Evolutionary conservation across 2,113 vertebrate genomes (phyloP), one percentile per base, ranked within the genome.

Genomic region (Neofelis nebulosa): DNA sequence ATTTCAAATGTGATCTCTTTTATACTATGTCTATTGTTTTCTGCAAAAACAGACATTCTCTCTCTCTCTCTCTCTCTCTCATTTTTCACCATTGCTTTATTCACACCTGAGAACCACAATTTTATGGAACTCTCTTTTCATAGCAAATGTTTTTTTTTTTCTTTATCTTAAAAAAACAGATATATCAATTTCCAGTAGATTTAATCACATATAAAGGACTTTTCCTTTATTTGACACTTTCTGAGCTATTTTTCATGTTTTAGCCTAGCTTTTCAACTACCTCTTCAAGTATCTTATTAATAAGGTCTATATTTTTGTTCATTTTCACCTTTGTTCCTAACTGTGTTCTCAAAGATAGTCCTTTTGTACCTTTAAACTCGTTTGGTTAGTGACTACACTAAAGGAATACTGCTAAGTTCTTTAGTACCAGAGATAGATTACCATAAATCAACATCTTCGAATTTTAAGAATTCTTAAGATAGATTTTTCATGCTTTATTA

Each of bases 191-290:
- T 95, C 89, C n/a, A 85, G 10, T 93, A 50, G 14, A 88, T 85
- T 78, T 89, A 61, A 84, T 80, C 55, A 74, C 41, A 91, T 97
- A 16, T 31, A 91, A 89, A 87, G 13, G 21, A 80, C 23, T 85
- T 84, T 90, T 89, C 95, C 84, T 73, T 16, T 71, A 4, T 82
- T 83, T 89, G 83, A 78, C 1, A 76, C 16, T 89, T 73, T 36
- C 71, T 94, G 38, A 94, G 41, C 36, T 94, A 48, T 73, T 76
- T 89, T 92, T 84, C 65, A 80, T 88, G 6, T 65, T 55, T 96
- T 94, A 9, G 4, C 73, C 38, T 87, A 19, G 33, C 19, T 90
- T 96, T 83, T 79, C 68, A 81, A 85, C 84, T 90, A 57, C 21
- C 4, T 84, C 23, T 50, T 87, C 9, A 87, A 18, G 5, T 52